Evolutionary conservation across 2,888 invertebrate species (phyloP).

Genomic region (Blomia tropicalis): DNA sequence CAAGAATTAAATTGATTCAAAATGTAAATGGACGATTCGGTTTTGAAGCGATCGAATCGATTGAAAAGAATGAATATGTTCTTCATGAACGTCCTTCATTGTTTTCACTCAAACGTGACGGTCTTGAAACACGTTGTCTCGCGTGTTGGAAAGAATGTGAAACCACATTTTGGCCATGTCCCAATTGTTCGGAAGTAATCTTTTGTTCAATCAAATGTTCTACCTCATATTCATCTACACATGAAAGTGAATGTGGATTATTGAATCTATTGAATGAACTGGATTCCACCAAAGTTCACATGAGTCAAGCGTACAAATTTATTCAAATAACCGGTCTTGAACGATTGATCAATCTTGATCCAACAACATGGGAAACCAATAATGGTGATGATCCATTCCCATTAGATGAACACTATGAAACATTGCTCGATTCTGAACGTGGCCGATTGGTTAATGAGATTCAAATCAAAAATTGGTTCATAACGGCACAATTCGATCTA

Average conservation of each 20-base stretch:
- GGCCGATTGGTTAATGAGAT: background rate
- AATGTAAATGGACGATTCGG: background rate
- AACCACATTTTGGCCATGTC: constrained; percentile 2
- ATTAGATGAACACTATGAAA: background rate
- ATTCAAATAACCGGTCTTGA: background rate
- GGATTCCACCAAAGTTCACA: background rate
- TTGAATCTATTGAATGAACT: background rate
- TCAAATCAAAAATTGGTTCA: background rate
- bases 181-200: background rate
- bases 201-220: background rate
- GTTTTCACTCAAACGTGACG: background rate
- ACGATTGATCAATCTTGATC: background rate
- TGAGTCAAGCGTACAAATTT: background rate
- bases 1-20: background rate
- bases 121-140: background rate
- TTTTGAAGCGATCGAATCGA: background rate
- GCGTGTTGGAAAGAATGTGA: background rate
- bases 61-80: background rate
- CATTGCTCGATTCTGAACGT: background rate
- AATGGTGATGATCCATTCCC: too few species aligned
- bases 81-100: background rate
- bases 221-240: background rate
- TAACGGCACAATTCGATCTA: background rate
- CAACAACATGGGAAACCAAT: too few species aligned
- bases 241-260: background rate